phyloP scores from a whole-genome alignment of 2,888 invertebrate genomes.

The Drosophila merina region DNA sequence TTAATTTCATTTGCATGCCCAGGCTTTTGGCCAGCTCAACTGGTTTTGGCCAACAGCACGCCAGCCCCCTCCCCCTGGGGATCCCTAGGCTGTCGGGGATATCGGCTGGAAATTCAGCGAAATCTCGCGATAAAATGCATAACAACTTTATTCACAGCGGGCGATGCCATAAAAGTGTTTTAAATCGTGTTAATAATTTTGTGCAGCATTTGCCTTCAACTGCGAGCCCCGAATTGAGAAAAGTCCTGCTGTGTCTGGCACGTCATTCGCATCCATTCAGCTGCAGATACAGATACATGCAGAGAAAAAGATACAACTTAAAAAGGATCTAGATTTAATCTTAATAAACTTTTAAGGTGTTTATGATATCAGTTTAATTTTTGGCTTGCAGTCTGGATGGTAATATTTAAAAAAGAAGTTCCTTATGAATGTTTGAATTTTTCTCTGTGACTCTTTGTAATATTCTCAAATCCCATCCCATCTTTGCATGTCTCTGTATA shows the following conservation, averaged over 20 bases:
- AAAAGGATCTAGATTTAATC: neutral
- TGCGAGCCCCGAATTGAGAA: conserved; percentile 67
- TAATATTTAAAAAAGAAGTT: too few species aligned
- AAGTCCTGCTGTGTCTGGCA: conserved; percentile 76
- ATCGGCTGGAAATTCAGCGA: conserved; percentile 61
- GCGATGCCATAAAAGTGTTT: conserved; percentile 83
- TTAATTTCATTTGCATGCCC: conserved; percentile 74
- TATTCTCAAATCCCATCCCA: conserved; percentile 13
- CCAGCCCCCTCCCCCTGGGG: neutral
- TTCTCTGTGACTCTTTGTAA: neutral
- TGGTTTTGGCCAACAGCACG: conserved; percentile 50
- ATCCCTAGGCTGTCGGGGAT: conserved; percentile 5
- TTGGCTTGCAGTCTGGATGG: too few species aligned
- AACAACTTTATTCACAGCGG: conserved; percentile 83
- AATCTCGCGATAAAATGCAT: conserved; percentile 78
- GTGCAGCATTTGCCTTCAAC: conserved; percentile 73
- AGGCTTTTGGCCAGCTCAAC: conserved; percentile 48
- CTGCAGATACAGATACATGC: conserved; percentile 13
- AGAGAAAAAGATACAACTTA: conserved; percentile 8
- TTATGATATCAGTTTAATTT: neutral
- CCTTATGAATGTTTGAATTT: neutral
- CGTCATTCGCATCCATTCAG: conserved; percentile 67
- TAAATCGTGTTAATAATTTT: conserved; percentile 84
- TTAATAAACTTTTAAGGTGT: neutral
- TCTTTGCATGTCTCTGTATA: conserved; percentile 58